phyloP scores from a whole-genome alignment of 2,888 invertebrate genomes.

The Xestoiulus laeticollis region DNA sequence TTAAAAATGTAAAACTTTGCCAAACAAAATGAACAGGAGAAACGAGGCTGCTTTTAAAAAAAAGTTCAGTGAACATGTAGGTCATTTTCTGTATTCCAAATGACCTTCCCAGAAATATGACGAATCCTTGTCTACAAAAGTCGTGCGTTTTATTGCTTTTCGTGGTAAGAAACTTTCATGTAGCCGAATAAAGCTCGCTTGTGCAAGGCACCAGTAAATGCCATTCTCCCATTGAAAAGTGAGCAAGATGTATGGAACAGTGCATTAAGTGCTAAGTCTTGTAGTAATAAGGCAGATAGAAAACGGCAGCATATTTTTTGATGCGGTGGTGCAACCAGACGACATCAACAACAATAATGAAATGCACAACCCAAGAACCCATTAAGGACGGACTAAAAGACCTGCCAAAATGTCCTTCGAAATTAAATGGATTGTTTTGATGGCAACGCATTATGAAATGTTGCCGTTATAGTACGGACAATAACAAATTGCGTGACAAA shows the following conservation, averaged over 20 bases:
- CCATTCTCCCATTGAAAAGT: constrained; percentile 32
- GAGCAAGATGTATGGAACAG: constrained; percentile 37
- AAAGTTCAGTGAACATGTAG: background rate
- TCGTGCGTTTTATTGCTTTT: background rate
- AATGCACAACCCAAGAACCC: constrained; percentile 32
- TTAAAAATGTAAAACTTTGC: too few relatives aligned
- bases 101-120: constrained; percentile 8
- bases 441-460: constrained; percentile 27
- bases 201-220: background rate
- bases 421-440: constrained; percentile 34
- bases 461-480: background rate
- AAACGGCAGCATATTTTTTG: constrained; percentile 28
- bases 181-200: background rate
- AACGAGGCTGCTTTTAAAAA: background rate
- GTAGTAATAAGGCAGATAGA: constrained; percentile 37
- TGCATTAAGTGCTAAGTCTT: constrained; percentile 37
- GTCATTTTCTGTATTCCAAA: background rate
- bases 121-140: background rate
- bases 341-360: constrained; percentile 34
- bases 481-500: constrained; percentile 6
- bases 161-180: background rate
- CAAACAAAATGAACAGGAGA: background rate
- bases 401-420: constrained; percentile 15
- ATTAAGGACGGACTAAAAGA: constrained; percentile 22
- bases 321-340: constrained; percentile 8